These are phyloP conservation scores for Erebia palarica DNA, from an alignment of 2,888 invertebrate genomes.

Conservation along the genomic window DNA sequence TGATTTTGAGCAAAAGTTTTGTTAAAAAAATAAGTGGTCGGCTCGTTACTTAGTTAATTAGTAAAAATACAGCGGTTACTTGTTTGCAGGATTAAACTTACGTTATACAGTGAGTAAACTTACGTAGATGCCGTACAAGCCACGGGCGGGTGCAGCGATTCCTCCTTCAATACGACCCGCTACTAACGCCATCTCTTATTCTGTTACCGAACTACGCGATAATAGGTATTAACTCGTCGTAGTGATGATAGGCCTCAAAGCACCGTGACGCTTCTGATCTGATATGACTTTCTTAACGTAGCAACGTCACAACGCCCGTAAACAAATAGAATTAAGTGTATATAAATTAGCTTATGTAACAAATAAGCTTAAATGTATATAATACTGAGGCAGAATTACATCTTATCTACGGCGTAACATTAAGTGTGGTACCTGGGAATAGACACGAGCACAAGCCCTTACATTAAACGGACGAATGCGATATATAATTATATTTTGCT, in stretches of 20 bases:
- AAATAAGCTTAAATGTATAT: slow-evolving; percentile 82
- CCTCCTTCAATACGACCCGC: slow-evolving; percentile 51
- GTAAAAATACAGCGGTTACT: slow-evolving; percentile 76
- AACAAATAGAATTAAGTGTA: slow-evolving; percentile 77
- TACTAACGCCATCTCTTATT: slow-evolving; percentile 41
- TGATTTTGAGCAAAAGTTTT: slow-evolving; percentile 79
- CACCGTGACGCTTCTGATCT: slow-evolving; percentile 75
- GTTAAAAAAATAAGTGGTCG: slow-evolving; percentile 76
- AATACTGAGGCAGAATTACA: slow-evolving; percentile 83
- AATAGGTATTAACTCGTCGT: slow-evolving; percentile 38
- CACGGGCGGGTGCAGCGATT: slow-evolving; percentile 67
- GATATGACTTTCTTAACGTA: slow-evolving; percentile 78
- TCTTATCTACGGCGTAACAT: slow-evolving; percentile 82
- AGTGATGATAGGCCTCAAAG: slow-evolving; percentile 53
- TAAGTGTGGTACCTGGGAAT: slow-evolving; percentile 80
- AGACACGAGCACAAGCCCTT: slow-evolving; percentile 82
- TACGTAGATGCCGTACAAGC: slow-evolving; percentile 77
- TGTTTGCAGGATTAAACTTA: slow-evolving; percentile 75
- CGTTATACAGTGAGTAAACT: slow-evolving; percentile 77
- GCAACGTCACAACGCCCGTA: slow-evolving; percentile 77
- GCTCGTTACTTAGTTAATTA: slow-evolving; percentile 63
- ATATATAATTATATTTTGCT: slow-evolving; percentile 82
- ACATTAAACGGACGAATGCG: slow-evolving; percentile 82
- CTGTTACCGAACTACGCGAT: slow-evolving; percentile 23
- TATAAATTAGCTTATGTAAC: slow-evolving; percentile 82